These are phyloP conservation scores for Platynereis dumerilii DNA, from an alignment of 2,888 invertebrate species.

Conservation along the genomic window DNA sequence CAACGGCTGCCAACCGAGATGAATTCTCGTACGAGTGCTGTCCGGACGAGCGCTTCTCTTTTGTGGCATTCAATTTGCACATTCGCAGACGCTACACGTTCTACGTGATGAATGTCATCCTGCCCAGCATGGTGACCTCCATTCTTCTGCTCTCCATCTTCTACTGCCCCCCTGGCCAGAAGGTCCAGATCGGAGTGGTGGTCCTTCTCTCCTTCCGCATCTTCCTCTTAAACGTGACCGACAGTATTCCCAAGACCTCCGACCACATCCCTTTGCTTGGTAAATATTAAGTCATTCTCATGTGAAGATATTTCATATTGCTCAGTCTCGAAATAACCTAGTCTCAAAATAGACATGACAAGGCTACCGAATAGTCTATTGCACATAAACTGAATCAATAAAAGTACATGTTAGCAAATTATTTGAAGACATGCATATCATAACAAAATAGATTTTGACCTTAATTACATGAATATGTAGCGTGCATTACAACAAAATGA, in stretches of 20 bases:
- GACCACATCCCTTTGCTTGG: conserved; percentile 36
- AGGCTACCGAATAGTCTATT: no score
- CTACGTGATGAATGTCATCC: conserved; percentile 36
- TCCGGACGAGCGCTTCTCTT: conserved; percentile 24
- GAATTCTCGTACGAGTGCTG: conserved; percentile 41
- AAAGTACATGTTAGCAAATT: no score
- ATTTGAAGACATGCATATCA: no score
- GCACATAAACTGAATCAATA: no score
- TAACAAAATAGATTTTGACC: no score
- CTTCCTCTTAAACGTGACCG: conserved; percentile 36
- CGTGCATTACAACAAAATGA: no score
- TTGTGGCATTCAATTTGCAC: conserved; percentile 28
- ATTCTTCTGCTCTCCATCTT: conserved; percentile 34
- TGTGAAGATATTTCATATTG: no score
- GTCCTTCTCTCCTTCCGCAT: conserved; percentile 36
- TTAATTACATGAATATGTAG: no score
- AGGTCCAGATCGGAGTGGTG: conserved; percentile 36
- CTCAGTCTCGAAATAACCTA: no score
- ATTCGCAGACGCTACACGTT: conserved; percentile 34
- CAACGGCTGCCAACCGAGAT: conserved; percentile 29
- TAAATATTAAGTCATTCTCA: conserved; percentile 27
- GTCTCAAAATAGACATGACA: no score
- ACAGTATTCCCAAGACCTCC: conserved; percentile 37
- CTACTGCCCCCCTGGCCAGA: conserved; percentile 35
- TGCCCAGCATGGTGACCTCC: conserved; percentile 35